These are phyloP conservation scores for Drosophila erecta DNA, from an alignment of 1,140 invertebrate species.

Conservation along the genomic window DNA sequence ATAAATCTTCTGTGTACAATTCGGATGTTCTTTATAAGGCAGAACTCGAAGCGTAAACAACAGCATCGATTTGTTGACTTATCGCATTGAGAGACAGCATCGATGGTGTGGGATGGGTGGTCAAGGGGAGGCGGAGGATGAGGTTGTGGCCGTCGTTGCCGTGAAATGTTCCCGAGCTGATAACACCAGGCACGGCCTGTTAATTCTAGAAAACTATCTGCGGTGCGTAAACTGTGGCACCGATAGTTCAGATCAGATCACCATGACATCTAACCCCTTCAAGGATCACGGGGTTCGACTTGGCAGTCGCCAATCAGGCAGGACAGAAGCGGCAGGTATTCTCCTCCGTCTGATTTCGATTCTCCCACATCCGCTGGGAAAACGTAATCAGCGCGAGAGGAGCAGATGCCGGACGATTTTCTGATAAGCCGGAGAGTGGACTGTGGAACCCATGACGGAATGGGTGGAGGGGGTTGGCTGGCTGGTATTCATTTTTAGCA, in stretches of 20 bases:
- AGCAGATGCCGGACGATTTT: conserved; percentile 45
- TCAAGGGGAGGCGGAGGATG: neutral
- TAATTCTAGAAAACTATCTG: conserved; percentile 56
- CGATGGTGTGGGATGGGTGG: neutral
- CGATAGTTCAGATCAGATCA: neutral
- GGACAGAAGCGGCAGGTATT: conserved; percentile 4
- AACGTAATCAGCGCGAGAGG: conserved; percentile 44
- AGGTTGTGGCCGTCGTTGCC: conserved; percentile 17
- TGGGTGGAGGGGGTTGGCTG: conserved; percentile 7
- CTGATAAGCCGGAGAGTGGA: conserved; percentile 64
- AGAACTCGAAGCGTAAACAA: conserved; percentile 39
- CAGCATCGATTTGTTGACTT: conserved; percentile 59
- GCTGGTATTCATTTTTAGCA: conserved; percentile 59
- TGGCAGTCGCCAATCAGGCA: neutral
- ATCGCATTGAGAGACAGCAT: conserved; percentile 47
- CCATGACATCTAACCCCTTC: neutral
- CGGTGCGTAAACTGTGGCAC: neutral
- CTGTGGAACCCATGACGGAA: conserved; percentile 50
- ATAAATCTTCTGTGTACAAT: conserved; percentile 49
- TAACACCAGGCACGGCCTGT: conserved; percentile 60
- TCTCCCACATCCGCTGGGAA: conserved; percentile 1
- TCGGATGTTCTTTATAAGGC: conserved; percentile 44
- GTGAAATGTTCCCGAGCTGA: conserved; percentile 47
- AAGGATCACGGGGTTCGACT: conserved; percentile 6
- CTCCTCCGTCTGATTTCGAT: conserved; percentile 17